Evolutionary conservation across 2,888 invertebrate species (phyloP), one percentile per base, ranked within the genome.

Genomic region (Nymphalis c-album): DNA sequence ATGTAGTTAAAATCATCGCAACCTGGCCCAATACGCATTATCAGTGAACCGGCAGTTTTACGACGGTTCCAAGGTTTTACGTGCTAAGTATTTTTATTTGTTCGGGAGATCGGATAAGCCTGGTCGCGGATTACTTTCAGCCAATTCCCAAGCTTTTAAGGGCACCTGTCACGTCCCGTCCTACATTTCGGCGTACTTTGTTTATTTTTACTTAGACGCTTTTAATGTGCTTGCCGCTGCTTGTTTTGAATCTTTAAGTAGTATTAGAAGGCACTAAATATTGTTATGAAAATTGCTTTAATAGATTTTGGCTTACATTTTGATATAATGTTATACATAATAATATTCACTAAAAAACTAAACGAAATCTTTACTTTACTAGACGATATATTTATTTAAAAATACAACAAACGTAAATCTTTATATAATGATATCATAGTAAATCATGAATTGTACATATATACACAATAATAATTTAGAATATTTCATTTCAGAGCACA

Each of bases 71-170:
- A 63, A 70, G 69, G 70, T 71, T 67, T 84, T 86, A 86, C 86
- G 87, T 85, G 88, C 83, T 85, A 85, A 85, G 87, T 86, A 84
- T 87, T 85, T 86, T 87, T 87, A 86, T 88, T 86, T 84, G 84
- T 79, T 77, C 75, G 73, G 74, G 74, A 82, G 78, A 77, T 80
- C 77, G 77, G 82, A 81, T 83, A 82, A 84, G 82, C 83, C 77
- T 70, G 77, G 78, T 75, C 80, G 77, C 76, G 83, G 82, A 70
- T 75, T 76, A 72, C 73, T 73, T 74, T 71, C 74, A 70, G 71
- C 72, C 83, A 85, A 84, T 83, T 80, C 82, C 79, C 75, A 78
- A 79, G 82, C 82, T 84, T 80, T 82, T 81, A 80, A 75, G 75
- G 77, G 78, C 81, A 84, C 83, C 81, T 75, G 77, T 74, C 77